Conservation (phyloP, 2,113 vertebrate genomes). For the Clarias magur region DNA sequence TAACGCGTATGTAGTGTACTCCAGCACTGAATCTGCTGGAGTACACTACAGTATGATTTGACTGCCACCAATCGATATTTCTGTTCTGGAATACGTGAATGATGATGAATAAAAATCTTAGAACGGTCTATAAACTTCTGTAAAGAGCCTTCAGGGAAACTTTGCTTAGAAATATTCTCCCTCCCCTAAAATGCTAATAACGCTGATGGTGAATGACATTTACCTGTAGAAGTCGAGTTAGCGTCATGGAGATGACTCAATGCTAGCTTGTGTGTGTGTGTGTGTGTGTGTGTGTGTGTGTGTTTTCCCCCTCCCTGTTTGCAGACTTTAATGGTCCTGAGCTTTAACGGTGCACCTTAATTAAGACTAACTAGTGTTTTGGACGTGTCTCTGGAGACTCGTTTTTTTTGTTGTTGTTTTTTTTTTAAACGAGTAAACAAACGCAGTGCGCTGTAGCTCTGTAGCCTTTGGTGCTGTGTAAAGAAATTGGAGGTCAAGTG, state of each 20-base stretch:
- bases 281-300: not conserved
- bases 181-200: not conserved
- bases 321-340: not conserved
- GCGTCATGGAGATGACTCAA: not conserved
- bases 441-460: conserved; percentile 4
- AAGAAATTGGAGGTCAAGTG: conserved; percentile 40
- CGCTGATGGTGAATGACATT: not conserved
- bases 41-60: not conserved
- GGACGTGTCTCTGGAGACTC: conserved; percentile 27
- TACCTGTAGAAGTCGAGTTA: not conserved
- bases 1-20: too few species aligned
- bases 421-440: conserved; percentile 15
- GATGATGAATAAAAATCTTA: not conserved
- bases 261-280: not conserved
- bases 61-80: not conserved
- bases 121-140: not conserved
- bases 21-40: too few species aligned
- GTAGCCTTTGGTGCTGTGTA: conserved; percentile 33
- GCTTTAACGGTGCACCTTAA: conserved; percentile 2
- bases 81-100: not conserved
- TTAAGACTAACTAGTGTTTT: conserved; percentile 17
- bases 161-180: not conserved
- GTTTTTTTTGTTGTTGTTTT: not conserved
- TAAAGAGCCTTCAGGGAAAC: not conserved
- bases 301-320: not conserved